Percentiles rank a stretch among this genome's conserved stretches.
phyloP scores from a whole-genome alignment of 2,888 invertebrate species.

The Eristalinus sepulchralis region DNA sequence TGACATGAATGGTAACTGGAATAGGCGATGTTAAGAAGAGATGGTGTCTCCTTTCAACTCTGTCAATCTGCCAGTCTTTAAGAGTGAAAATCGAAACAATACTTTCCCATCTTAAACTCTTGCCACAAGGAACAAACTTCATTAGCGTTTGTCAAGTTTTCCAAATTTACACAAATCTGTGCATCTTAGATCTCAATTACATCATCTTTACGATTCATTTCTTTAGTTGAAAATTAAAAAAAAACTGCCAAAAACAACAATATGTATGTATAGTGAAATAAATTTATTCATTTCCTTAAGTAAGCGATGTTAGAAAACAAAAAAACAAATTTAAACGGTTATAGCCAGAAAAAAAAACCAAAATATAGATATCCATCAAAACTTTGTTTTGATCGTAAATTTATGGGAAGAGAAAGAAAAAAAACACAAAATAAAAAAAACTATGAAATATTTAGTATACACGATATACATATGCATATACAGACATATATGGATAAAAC shows the following conservation, averaged over 20 bases:
- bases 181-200: too few species aligned
- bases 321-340: conserved; percentile 6
- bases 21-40: too few species aligned
- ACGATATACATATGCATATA: conserved; percentile 21
- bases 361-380: conserved; percentile 22
- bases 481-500: conserved; percentile 43
- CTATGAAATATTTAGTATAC: conserved; percentile 31
- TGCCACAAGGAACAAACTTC: too few species aligned
- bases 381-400: conserved; percentile 20
- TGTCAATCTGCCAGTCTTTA: too few species aligned
- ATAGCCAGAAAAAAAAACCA: conserved; percentile 9
- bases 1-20: too few species aligned
- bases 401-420: background rate
- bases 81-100: too few species aligned
- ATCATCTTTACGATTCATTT: background rate
- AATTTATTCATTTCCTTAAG: conserved; percentile 19
- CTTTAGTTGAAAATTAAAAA: background rate
- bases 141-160: too few species aligned
- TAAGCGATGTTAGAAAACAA: conserved; percentile 10
- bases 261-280: conserved; percentile 45
- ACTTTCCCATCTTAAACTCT: too few species aligned
- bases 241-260: conserved; percentile 67
- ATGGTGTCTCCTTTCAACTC: too few species aligned
- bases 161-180: too few species aligned
- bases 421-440: background rate